phyloP scores from a whole-genome alignment of 2,797 vertebrate genomes.

The Miopithecus talapoin region DNA sequence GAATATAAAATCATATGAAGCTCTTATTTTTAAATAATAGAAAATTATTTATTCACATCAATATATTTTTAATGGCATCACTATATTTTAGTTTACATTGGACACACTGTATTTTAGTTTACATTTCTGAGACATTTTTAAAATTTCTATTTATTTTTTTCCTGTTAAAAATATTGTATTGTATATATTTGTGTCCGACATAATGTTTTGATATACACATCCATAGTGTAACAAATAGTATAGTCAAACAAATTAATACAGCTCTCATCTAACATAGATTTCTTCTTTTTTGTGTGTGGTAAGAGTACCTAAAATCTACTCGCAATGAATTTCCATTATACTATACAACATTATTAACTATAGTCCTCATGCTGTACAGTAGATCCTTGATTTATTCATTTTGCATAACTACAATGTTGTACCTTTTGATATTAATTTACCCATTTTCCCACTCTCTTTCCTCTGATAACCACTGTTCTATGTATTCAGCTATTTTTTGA shows the following conservation, averaged over 20 bases:
- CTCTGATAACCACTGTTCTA: background rate
- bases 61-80: background rate
- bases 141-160: background rate
- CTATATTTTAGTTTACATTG: background rate
- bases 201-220: background rate
- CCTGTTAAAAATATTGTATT: background rate
- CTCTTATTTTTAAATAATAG: background rate
- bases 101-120: background rate
- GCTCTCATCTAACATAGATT: background rate
- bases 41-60: background rate
- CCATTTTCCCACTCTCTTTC: background rate
- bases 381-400: background rate
- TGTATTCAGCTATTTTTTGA: background rate
- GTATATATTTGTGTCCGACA: background rate
- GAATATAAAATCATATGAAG: background rate
- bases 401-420: background rate
- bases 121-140: background rate
- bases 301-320: background rate
- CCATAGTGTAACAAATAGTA: background rate
- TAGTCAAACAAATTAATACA: background rate
- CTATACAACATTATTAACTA: background rate
- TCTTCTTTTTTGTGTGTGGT: background rate
- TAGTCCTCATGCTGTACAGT: too few relatives aligned
- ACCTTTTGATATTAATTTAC: background rate
- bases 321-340: background rate